Base-by-base conservation (phyloP, 2,113 vertebrate genomes). In the Chionis minor region DNA sequence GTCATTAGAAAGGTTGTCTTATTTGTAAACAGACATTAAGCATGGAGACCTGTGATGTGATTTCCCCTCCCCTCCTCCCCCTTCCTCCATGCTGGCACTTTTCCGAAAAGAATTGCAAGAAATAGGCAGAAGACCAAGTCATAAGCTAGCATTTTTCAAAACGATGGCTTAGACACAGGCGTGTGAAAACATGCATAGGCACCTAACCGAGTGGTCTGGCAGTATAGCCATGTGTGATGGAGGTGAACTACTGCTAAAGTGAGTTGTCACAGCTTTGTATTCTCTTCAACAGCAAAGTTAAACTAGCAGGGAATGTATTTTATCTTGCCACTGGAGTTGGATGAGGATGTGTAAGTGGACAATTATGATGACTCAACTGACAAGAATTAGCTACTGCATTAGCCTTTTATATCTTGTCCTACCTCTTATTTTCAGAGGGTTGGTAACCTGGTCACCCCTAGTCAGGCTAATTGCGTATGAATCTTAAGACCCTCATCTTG, bases 351-450 rank as follows among this genome's bases (percentile, higher is more conserved):
- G 20, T 51, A 51, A 86, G 55, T 42, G 54, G 61, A 49, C 81
- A 82, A 54, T 90, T 96, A 69, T 0, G 1, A 67, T 65, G 69
- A 51, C 70, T 94, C 73, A 69, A 33, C 61, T 79, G 90, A 87
- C 71, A 80, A 80, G 81, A 93, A 96, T 94, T 88, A 81, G 61
- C 61, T 75, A 51, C 61, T 59, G 38, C 52, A 49, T 94, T 92
- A 94, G 45, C 86, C 81, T 91, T 93, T 92, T 92, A 8, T 58
- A 21, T 74, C 67, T 92, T 86, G 49, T 22, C 55, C 83, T 75
- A 81, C 81, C 40, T 94, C 49, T 96, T 70, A 62, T 80, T 97
- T 97, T 91, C 91, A 88, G 84, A 80, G 32, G 12, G 35, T 45
- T 85, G 73, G 55, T 93, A 85, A 83, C 74, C 70, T 79, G 78